Percentiles rank a stretch among this genome's conserved stretches.
Conservation (phyloP, 2,113 vertebrate genomes). For the Corythornis vintsioides region DNA sequence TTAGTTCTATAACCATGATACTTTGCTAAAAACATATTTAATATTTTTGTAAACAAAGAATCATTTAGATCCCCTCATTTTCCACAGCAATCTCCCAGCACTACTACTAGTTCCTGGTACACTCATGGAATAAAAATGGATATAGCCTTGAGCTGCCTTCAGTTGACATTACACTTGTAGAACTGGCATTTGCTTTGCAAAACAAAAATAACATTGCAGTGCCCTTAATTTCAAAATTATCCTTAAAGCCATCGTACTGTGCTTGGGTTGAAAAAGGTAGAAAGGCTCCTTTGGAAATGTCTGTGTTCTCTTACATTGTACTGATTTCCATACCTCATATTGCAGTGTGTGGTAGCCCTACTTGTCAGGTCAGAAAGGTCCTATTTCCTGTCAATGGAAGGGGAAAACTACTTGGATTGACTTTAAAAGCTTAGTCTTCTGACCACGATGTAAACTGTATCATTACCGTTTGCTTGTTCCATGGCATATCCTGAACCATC, state of each 20-base stretch:
- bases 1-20: background rate
- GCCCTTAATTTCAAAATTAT: background rate
- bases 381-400: background rate
- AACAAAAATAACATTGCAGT: background rate
- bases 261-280: background rate
- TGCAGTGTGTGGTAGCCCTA: background rate
- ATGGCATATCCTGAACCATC: background rate
- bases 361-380: background rate
- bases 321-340: background rate
- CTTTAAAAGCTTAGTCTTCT: background rate
- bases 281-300: background rate
- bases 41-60: conserved; percentile 3
- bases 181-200: conserved; percentile 41
- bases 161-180: background rate
- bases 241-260: background rate
- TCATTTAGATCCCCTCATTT: conserved; percentile 4
- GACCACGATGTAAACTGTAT: background rate
- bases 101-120: background rate
- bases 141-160: conserved; percentile 49
- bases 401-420: background rate
- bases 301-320: background rate
- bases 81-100: background rate
- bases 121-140: conserved; percentile 19
- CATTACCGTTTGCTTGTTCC: background rate
- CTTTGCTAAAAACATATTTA: background rate